A percentile compares a stretch with the other conserved stretches of the same genome.
phyloP scores from a whole-genome alignment of 2,113 vertebrate species.

The Phoxinus phoxinus region DNA sequence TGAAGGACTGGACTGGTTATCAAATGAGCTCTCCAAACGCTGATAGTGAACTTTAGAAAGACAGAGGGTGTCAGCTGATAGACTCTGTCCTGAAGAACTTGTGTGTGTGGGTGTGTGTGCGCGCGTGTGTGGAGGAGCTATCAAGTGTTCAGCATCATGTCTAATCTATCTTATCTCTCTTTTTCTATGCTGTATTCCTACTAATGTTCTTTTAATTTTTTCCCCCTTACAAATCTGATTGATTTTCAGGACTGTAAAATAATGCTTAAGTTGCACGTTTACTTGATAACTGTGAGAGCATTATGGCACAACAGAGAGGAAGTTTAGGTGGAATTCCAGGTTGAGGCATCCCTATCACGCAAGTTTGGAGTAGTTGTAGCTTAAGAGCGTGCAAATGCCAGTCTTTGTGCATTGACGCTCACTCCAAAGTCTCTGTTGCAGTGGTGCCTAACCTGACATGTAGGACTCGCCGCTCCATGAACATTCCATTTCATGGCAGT shows the following conservation, averaged over 20 bases:
- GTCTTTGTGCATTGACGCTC: not conserved
- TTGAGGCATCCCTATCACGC: not conserved
- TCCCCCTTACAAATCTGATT: conserved; percentile 3
- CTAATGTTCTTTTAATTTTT: conserved; percentile 39
- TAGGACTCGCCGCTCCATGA: not conserved
- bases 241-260: conserved; percentile 42
- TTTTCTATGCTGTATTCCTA: conserved; percentile 43
- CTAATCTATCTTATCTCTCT: conserved; percentile 42
- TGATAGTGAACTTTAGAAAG: conserved; percentile 38
- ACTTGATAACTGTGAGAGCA: conserved; percentile 41
- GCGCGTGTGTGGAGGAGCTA: conserved; percentile 8
- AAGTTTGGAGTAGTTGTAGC: conserved; percentile 18
- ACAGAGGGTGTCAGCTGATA: conserved; percentile 58
- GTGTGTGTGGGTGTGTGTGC: not conserved
- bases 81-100: conserved; percentile 59
- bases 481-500: conserved; percentile 25
- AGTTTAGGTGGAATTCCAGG: not conserved
- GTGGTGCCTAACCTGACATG: conserved; percentile 12
- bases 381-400: not conserved
- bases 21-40: conserved; percentile 83
- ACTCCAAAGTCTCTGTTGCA: conserved; percentile 4
- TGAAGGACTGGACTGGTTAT: conserved; percentile 93
- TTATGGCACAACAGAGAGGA: conserved; percentile 23
- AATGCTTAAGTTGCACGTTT: conserved; percentile 39
- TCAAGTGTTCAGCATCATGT: conserved; percentile 37